Percentiles rank a stretch among this genome's conserved stretches.
Evolutionary conservation across 2,797 vertebrate species (phyloP).

Genomic region (Poeciliopsis presidionis): DNA sequence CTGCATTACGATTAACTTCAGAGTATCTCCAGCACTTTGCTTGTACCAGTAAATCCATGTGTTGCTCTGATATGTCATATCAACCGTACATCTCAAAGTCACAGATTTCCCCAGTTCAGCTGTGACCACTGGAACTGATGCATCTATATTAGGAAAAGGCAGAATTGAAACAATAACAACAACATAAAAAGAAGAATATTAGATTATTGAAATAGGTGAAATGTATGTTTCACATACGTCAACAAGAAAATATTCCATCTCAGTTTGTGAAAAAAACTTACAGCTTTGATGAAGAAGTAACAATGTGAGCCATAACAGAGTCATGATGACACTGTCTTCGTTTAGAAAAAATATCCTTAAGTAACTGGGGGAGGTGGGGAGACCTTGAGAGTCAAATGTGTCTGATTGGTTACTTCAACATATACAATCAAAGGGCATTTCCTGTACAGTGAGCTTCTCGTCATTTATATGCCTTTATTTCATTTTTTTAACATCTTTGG

Average conservation of each 20-base stretch:
- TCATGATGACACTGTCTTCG: background rate
- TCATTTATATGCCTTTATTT: background rate
- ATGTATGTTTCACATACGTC: background rate
- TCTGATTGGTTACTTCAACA: constrained; percentile 19
- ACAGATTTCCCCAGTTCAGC: background rate
- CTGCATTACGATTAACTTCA: background rate
- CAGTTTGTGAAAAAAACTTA: background rate
- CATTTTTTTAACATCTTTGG: background rate
- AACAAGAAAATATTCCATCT: background rate
- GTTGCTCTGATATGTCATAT: fast-evolving
- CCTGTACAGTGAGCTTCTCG: background rate
- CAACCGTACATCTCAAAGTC: background rate
- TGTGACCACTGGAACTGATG: constrained; percentile 7
- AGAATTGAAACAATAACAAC: background rate
- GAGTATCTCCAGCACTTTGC: background rate
- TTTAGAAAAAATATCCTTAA: background rate
- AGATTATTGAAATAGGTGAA: too few relatives aligned
- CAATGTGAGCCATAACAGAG: constrained; percentile 11
- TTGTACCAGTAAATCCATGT: constrained; percentile 9
- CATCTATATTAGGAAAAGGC: background rate
- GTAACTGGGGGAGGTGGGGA: background rate
- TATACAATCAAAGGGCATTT: background rate
- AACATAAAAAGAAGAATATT: background rate
- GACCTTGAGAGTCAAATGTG: background rate
- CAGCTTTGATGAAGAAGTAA: constrained; percentile 15